Evolutionary conservation across 35 echinoderm and acorn worm species (phyloP).

Genomic region (Eucidaris tribuloides): DNA sequence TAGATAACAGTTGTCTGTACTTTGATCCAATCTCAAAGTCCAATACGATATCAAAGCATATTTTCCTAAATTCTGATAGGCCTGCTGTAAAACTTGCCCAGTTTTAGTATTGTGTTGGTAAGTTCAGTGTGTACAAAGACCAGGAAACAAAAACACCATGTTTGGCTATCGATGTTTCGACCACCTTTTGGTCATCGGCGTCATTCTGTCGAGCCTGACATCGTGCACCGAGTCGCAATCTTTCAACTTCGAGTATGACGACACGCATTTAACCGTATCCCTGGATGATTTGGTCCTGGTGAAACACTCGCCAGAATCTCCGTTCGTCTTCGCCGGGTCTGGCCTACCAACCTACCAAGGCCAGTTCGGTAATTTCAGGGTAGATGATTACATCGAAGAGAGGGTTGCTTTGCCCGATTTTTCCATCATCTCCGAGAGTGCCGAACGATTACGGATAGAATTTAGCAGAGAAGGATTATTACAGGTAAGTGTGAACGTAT

Average conservation of each 20-base stretch:
- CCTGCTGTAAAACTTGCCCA: no score
- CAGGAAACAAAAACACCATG: no score
- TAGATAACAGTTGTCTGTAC: no score
- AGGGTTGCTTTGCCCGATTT: conserved; percentile 48
- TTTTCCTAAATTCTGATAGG: no score
- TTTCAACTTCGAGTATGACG: background rate
- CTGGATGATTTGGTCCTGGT: conserved; percentile 24
- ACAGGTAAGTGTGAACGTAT: conserved; percentile 6
- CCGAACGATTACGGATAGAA: background rate
- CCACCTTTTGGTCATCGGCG: no score
- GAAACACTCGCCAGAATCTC: conserved; percentile 43
- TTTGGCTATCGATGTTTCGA: no score
- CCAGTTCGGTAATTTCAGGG: conserved; percentile 76
- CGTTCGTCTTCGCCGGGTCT: conserved; percentile 69
- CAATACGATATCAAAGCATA: no score
- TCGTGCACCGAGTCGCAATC: no score
- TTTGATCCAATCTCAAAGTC: no score
- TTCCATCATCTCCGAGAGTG: background rate
- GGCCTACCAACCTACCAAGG: conserved; percentile 31
- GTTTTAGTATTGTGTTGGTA: no score
- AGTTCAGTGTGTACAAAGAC: no score
- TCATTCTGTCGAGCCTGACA: no score
- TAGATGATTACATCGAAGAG: conserved; percentile 66
- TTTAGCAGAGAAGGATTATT: conserved; percentile 35
- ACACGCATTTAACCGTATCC: background rate